These are phyloP conservation scores for Chionomys nivalis DNA, from an alignment of 2,113 vertebrate genomes.

Conservation along the genomic window DNA sequence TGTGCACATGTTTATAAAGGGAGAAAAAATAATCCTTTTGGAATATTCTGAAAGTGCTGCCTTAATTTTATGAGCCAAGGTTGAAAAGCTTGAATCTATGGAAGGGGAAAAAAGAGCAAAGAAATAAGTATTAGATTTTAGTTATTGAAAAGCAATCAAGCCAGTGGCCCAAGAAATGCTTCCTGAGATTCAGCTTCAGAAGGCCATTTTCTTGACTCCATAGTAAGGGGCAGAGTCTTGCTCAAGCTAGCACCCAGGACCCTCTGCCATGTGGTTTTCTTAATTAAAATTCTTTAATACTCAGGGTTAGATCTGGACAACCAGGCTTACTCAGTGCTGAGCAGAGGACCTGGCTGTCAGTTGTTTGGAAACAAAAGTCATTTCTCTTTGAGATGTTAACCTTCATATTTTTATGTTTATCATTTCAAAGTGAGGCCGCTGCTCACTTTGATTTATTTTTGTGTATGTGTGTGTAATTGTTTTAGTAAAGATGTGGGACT, in stretches of 20 bases:
- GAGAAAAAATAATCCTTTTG: neutral
- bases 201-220: neutral
- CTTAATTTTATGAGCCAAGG: constrained; percentile 46
- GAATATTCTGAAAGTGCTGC: neutral
- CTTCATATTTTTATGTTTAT: neutral
- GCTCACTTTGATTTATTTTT: neutral
- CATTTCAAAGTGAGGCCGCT: constrained; percentile 36
- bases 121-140: neutral
- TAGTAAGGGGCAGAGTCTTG: neutral
- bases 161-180: neutral
- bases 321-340: neutral
- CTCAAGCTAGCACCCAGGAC: neutral
- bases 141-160: neutral
- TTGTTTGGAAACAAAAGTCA: neutral
- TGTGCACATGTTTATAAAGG: too few species aligned
- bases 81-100: neutral
- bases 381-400: neutral
- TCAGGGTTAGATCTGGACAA: constrained; percentile 15
- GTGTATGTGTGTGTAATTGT: neutral
- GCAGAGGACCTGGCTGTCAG: neutral
- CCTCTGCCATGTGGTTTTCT: constrained; percentile 5
- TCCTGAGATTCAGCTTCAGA: neutral
- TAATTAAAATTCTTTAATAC: constrained; percentile 31
- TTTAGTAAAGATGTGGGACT: neutral
- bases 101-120: neutral